A percentile compares a stretch with the other conserved stretches of the same genome.
These are phyloP conservation scores for Epizoanthus stellaris DNA, from an alignment of 92 coral and sea anemone genomes.

Conservation along the genomic window DNA sequence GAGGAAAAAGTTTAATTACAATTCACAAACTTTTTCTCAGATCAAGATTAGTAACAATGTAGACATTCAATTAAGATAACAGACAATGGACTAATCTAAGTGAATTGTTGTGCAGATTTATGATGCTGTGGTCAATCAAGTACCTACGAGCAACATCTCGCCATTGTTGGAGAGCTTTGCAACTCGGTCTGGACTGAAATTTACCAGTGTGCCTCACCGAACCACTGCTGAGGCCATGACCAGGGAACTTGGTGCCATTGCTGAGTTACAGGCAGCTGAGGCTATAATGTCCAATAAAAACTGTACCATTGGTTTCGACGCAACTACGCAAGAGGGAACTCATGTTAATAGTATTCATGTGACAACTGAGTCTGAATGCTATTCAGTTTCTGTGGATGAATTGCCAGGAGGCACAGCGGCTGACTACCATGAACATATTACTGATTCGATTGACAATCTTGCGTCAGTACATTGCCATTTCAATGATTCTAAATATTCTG, in stretches of 20 bases:
- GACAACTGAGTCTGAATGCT: neutral
- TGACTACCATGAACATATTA: constrained; percentile 1
- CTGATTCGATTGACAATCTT: neutral
- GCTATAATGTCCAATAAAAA: neutral
- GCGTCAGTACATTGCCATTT: constrained; percentile 1
- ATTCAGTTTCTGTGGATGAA: neutral
- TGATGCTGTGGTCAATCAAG: neutral
- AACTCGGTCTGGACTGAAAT: neutral
- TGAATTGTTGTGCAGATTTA: neutral
- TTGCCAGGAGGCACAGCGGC: neutral
- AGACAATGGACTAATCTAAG: neutral
- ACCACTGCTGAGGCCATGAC: too few relatives aligned
- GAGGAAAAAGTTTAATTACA: too few relatives aligned
- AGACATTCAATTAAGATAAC: neutral
- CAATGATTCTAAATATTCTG: neutral
- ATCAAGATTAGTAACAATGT: neutral
- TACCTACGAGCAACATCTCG: neutral
- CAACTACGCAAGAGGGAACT: neutral
- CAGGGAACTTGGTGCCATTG: neutral
- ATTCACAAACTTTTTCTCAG: neutral
- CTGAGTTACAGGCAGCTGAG: neutral
- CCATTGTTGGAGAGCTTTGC: constrained; percentile 10
- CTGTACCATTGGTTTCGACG: neutral
- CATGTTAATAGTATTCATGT: neutral
- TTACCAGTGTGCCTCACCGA: too few relatives aligned